Evolutionary conservation across 2,113 vertebrate species (phyloP), one percentile per base, ranked within the genome.

Genomic region (Dicentrarchus labrax): DNA sequence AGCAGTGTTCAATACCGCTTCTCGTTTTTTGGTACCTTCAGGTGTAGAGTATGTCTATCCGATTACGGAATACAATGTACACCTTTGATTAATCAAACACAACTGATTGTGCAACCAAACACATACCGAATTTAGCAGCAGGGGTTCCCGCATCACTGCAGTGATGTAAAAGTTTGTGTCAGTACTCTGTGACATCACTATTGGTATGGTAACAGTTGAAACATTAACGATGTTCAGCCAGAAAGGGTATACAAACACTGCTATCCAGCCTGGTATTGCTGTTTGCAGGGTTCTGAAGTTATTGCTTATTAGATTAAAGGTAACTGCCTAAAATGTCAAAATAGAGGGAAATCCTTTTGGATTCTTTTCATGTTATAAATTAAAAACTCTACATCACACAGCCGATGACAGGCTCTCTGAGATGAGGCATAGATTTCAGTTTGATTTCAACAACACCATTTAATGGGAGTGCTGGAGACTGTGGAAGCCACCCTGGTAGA

Each of bases 401-500:
- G 64, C 30, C 24, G 65, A 36, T 84, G 81, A 93, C 69, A 82
- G 79, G 43, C 38, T 51, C 51, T 72, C 41, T 41, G 73, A 83
- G 72, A 78, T 82, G 30, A 82, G 72, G 65, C 71, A 74, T 45
- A 88, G 39, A 75, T 79, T 76, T 68, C 38, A 60, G 68, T 77
- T 85, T 75, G 65, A 89, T 61, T 86, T 83, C 57, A 71, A 53
- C 57, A 75, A 50, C 64, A 51, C 12, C 16, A 53, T 80, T 85
- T 60, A 65, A 82, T 54, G 60, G 60, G 76, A 48, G 72, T 69
- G 81, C 72, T 62, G 48, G 72, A 80, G 78, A 62, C n/a, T 30
- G 48, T n/a, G 4, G 36, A 86, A 72, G 54, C 76, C 92, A 88
- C 82, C 89, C 76, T 81, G 47, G 43, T 86, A 39, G 80, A 88